These are phyloP conservation scores for Macropodus opercularis DNA, from an alignment of 2,797 vertebrate genomes.

Conservation along the genomic window DNA sequence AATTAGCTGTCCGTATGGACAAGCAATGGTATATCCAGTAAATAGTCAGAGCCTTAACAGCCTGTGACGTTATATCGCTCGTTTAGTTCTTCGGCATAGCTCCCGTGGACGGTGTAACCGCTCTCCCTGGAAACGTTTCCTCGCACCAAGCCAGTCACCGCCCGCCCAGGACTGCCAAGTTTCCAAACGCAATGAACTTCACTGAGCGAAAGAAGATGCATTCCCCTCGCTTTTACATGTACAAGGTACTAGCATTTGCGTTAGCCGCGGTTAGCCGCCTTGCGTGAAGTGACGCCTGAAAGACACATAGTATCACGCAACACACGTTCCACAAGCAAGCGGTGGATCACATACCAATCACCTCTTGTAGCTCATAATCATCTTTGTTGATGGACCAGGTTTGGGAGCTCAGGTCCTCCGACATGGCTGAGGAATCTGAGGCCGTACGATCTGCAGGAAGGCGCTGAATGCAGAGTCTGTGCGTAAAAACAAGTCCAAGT, in stretches of 20 bases:
- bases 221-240: conserved; percentile 11
- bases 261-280: neutral
- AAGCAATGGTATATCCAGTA: conserved; percentile 35
- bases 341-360: conserved; percentile 88
- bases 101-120: conserved; percentile 47
- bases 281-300: neutral
- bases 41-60: conserved; percentile 50
- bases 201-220: conserved; percentile 46
- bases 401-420: conserved; percentile 93
- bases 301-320: conserved; percentile 24
- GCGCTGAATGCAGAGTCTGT: conserved; percentile 60
- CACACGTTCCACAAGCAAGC: conserved; percentile 50
- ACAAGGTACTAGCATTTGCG: neutral
- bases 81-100: conserved; percentile 34
- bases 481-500: conserved; percentile 68
- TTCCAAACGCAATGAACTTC: conserved; percentile 20
- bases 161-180: conserved; percentile 44
- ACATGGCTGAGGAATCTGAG: conserved; percentile 84
- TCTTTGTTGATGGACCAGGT: conserved; percentile 99
- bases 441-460: conserved; percentile 57
- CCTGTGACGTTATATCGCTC: conserved; percentile 20
- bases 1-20: neutral
- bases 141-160: conserved; percentile 57
- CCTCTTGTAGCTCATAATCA: conserved; percentile 98
- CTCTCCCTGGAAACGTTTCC: conserved; percentile 17